Conservation (phyloP, 2,797 vertebrate species). For the Anguilla anguilla region DNA sequence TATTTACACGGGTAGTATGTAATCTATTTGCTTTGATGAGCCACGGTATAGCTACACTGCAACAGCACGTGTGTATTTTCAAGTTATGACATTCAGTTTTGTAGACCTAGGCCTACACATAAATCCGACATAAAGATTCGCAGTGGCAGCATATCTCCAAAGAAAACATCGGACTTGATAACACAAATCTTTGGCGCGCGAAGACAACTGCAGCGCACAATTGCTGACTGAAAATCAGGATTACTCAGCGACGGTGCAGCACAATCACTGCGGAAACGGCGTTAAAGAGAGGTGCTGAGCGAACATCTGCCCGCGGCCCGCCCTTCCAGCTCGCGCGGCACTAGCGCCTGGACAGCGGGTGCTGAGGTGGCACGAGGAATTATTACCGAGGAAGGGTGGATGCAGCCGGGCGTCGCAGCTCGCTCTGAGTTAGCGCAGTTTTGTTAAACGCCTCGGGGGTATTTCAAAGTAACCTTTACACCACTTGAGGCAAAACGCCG, state of each 20-base stretch:
- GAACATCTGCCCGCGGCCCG: not conserved
- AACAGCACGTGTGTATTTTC: too few relatives aligned
- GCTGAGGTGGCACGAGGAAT: not conserved
- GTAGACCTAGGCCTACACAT: too few relatives aligned
- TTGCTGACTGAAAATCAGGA: not conserved
- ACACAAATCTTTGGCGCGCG: too few relatives aligned
- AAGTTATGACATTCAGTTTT: too few relatives aligned
- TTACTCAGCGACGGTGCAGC: not conserved
- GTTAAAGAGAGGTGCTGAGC: not conserved
- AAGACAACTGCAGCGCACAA: not conserved
- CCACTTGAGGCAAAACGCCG: not conserved
- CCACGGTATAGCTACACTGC: too few relatives aligned
- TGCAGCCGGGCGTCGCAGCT: not conserved
- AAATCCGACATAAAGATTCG: too few relatives aligned
- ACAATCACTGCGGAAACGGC: not conserved
- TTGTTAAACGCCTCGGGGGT: not conserved
- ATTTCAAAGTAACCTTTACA: not conserved
- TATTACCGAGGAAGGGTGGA: not conserved
- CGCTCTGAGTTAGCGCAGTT: not conserved
- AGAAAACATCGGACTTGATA: too few relatives aligned
- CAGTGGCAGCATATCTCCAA: too few relatives aligned
- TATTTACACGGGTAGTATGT: too few relatives aligned
- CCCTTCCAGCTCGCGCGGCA: not conserved
- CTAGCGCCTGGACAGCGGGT: not conserved
- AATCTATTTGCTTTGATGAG: too few relatives aligned